Conservation (phyloP, 2,113 vertebrate species). For the Podocnemis expansa region DNA sequence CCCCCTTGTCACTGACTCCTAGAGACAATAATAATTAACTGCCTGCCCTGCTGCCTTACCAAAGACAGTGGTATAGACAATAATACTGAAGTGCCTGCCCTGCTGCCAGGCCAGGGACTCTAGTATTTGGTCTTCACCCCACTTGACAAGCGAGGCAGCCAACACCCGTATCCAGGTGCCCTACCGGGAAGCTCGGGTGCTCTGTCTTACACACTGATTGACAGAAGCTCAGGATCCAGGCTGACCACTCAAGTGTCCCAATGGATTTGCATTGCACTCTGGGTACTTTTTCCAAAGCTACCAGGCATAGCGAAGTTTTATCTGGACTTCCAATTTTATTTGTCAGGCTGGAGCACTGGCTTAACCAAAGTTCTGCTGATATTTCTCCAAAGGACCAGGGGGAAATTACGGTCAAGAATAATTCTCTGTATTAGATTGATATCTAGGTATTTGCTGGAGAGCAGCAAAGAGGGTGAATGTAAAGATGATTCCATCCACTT, state of each 20-base stretch:
- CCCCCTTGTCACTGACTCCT: no score
- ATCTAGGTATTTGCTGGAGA: background rate
- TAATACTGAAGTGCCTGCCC: no score
- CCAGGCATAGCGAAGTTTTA: rapidly evolving
- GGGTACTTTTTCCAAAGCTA: background rate
- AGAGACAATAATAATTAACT: no score
- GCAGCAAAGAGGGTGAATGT: background rate
- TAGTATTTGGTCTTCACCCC: no score
- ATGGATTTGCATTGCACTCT: background rate
- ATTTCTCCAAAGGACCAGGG: rapidly evolving
- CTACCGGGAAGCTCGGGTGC: no score
- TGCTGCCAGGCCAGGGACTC: no score
- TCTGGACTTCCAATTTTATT: background rate
- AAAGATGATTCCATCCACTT: background rate
- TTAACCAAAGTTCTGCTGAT: background rate
- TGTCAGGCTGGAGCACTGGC: background rate
- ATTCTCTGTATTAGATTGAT: background rate
- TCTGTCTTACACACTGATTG: background rate
- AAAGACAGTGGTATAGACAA: no score
- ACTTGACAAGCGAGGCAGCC: no score
- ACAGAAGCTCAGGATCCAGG: rapidly evolving
- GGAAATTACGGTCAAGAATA: rapidly evolving
- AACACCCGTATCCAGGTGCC: no score
- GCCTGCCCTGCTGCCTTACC: no score
- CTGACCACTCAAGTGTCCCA: background rate